A percentile compares a stretch with the other conserved stretches of the same genome.
Conservation (phyloP, 2,113 vertebrate genomes). For the Agelaius tricolor region DNA sequence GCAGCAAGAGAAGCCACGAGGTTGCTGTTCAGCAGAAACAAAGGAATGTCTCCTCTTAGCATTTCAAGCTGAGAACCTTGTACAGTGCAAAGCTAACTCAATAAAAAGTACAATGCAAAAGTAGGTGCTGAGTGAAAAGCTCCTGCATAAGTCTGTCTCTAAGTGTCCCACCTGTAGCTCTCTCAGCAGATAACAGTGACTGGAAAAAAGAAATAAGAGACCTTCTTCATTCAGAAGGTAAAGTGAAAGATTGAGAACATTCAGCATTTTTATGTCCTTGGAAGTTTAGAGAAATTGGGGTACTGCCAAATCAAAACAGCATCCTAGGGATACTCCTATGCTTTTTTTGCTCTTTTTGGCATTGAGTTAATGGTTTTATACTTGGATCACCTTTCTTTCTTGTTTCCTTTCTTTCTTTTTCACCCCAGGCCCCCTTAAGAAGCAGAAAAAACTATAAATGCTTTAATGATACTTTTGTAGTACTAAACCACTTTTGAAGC, state of each 20-base stretch:
- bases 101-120: neutral
- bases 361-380: neutral
- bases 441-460: neutral
- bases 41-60: neutral
- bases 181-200: neutral
- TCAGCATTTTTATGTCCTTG: neutral
- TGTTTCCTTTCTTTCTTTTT: neutral
- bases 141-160: neutral
- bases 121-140: neutral
- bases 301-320: neutral
- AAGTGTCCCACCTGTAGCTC: neutral
- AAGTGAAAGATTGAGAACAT: neutral
- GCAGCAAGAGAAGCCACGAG: neutral
- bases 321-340: neutral
- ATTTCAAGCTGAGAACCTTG: too few species aligned
- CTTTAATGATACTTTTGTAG: constrained; percentile 19
- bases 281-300: neutral
- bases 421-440: neutral
- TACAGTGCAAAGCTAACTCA: neutral
- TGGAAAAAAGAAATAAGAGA: neutral
- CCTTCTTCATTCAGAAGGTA: neutral
- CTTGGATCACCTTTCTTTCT: neutral
- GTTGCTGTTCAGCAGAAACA: neutral
- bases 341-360: neutral
- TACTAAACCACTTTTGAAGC: neutral